These are phyloP conservation scores for Cheilosia impressa DNA, from an alignment of 2,888 invertebrate species.

Conservation along the genomic window DNA sequence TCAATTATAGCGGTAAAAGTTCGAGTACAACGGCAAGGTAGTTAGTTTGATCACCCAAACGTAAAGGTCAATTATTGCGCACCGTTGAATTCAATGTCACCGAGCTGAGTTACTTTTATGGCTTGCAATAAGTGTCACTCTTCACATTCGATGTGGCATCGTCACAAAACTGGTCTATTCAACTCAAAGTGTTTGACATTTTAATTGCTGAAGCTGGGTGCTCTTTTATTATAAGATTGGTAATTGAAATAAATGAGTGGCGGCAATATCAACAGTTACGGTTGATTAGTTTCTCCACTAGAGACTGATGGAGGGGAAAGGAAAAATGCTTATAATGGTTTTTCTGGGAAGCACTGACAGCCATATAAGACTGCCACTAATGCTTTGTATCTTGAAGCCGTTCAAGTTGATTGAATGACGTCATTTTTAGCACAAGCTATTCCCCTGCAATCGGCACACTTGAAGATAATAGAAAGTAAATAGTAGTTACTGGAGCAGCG, in stretches of 20 bases:
- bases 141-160: not conserved
- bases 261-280: constrained; percentile 10
- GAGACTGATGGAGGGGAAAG: not conserved
- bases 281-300: constrained; percentile 15
- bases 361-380: not conserved
- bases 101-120: not conserved
- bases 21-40: not conserved
- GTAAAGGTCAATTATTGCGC: constrained; percentile 5
- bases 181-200: constrained; percentile 26
- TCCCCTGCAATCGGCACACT: not conserved
- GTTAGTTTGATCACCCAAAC: not conserved
- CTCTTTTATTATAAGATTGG: not conserved
- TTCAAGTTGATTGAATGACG: constrained; percentile 1
- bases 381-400: not conserved
- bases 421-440: not conserved
- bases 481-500: too few species aligned
- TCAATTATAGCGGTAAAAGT: not conserved
- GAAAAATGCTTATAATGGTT: not conserved
- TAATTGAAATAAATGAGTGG: constrained; percentile 22
- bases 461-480: not conserved
- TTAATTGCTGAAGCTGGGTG: constrained; percentile 24
- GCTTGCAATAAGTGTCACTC: constrained; percentile 14
- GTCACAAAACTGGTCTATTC: constrained; percentile 30
- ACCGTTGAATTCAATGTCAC: constrained; percentile 27
- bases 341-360: not conserved